These are phyloP conservation scores for Propithecus perrieri DNA, from an alignment of 2,797 vertebrate species.

Conservation along the genomic window DNA sequence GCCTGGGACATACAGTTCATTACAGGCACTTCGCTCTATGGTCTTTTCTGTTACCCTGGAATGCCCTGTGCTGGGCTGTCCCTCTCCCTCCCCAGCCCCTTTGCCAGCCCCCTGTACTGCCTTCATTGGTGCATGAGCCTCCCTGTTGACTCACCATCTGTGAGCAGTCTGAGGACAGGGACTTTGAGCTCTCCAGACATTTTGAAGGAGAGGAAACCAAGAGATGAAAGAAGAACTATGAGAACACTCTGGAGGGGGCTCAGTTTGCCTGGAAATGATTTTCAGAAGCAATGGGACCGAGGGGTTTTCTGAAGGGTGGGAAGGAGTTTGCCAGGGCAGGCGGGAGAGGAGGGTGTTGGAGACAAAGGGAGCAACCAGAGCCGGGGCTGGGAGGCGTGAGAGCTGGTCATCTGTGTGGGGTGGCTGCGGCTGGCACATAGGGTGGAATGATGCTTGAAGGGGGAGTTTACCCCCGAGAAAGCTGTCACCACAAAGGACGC, in stretches of 20 bases:
- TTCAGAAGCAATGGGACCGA: background rate
- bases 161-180: background rate
- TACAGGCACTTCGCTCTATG: accelerated
- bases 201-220: background rate
- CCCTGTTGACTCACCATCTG: background rate
- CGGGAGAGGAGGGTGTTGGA: background rate
- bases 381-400: background rate
- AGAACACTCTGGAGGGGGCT: background rate
- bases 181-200: background rate
- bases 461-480: background rate
- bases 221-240: background rate
- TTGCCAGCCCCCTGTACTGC: no score
- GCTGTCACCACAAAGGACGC: background rate
- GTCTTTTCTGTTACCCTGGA: background rate
- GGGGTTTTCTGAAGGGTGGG: background rate
- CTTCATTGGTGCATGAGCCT: background rate
- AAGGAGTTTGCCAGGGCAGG: background rate
- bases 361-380: background rate
- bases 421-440: accelerated
- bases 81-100: background rate
- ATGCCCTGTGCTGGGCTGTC: background rate
- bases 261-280: background rate
- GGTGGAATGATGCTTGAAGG: accelerated
- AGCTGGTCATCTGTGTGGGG: background rate
- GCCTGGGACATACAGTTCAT: no score